Conservation (phyloP, 30 jellyfish, hydroid and myxozoan genomes). For the Mastigias papua region DNA sequence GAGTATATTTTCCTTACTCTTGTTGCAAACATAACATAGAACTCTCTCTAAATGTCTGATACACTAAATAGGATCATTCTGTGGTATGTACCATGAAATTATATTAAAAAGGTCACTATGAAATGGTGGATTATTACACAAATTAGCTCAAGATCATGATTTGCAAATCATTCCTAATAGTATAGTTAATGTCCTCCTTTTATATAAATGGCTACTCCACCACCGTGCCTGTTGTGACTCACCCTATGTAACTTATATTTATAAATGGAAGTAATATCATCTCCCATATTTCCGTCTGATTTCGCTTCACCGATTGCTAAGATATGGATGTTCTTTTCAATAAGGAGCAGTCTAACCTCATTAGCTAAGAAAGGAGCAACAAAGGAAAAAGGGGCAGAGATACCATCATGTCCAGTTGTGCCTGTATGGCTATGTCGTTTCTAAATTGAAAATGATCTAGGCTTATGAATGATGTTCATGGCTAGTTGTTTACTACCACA, state of each 20-base stretch:
- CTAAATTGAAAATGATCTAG: not conserved
- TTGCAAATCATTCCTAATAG: not conserved
- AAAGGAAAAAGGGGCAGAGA: not conserved
- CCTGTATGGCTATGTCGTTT: not conserved
- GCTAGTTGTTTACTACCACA: not conserved
- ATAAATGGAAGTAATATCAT: not conserved
- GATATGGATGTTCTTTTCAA: not conserved
- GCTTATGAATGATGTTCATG: not conserved
- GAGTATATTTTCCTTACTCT: not conserved
- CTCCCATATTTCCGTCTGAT: not conserved
- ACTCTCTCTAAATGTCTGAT: not conserved
- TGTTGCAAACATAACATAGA: not conserved
- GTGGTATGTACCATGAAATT: constrained; percentile 4
- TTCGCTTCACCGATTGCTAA: not conserved
- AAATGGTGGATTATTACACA: not conserved
- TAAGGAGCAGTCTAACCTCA: not conserved
- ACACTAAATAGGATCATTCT: not conserved
- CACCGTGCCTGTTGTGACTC: not conserved
- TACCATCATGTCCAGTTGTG: not conserved
- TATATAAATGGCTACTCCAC: constrained; percentile 1
- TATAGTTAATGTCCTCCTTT: not conserved
- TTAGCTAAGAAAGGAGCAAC: not conserved
- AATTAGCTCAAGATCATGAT: not conserved
- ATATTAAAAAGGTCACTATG: not conserved
- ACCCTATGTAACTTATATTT: not conserved